Conservation (phyloP, 1,140 invertebrate species). For the Ericerus pela region DNA sequence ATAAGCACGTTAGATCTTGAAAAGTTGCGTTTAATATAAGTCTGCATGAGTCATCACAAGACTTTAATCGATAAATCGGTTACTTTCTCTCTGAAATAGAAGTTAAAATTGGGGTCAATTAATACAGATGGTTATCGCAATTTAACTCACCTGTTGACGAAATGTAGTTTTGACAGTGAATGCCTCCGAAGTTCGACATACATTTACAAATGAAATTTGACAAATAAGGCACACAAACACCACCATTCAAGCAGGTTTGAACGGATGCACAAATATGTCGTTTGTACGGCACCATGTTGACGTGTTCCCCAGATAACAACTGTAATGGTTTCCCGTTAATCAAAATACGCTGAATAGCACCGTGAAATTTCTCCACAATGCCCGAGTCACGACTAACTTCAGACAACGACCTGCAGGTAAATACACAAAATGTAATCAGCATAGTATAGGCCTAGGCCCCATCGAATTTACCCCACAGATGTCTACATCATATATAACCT, state of each 20-base stretch:
- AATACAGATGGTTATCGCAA: too few species aligned
- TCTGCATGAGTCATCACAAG: too few species aligned
- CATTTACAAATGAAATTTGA: constrained; percentile 45
- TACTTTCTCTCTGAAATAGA: too few species aligned
- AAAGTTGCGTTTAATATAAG: too few species aligned
- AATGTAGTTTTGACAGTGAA: neutral
- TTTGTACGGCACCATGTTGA: constrained; percentile 44
- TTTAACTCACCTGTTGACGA: neutral
- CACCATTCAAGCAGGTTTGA: constrained; percentile 57
- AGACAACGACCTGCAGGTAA: constrained; percentile 42
- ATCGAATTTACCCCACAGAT: too few species aligned
- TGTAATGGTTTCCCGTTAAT: constrained; percentile 49
- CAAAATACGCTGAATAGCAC: constrained; percentile 68
- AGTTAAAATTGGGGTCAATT: too few species aligned
- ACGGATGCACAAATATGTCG: constrained; percentile 50
- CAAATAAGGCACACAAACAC: constrained; percentile 56
- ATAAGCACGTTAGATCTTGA: too few species aligned
- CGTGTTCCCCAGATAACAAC: constrained; percentile 30
- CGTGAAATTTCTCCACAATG: constrained; percentile 57
- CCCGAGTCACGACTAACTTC: constrained; percentile 55
- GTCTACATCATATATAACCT: too few species aligned
- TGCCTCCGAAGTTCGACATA: neutral
- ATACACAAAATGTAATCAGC: too few species aligned
- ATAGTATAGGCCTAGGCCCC: too few species aligned
- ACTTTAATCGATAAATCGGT: too few species aligned